Evolutionary conservation across 1,140 invertebrate species (phyloP), one percentile per base, ranked within the genome.

Genomic region (Eupeodes corollae): DNA sequence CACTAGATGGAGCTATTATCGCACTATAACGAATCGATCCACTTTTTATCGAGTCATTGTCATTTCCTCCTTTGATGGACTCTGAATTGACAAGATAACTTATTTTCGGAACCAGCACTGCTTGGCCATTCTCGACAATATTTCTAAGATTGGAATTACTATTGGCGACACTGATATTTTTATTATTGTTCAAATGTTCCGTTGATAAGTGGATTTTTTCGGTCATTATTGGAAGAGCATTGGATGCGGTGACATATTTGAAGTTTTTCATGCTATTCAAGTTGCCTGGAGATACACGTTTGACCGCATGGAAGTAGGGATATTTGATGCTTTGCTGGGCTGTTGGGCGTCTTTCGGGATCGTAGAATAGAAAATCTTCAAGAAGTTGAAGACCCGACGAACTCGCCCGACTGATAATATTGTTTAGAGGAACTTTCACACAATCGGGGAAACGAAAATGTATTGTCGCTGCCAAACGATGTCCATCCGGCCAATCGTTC

Each of bases 371-470:
- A 74, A 97, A 79, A 51, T 91, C 84, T 56, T 85, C 80, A 61
- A 99, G 81, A 35, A 99, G 65, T 54, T 83, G 77, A 19, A 98
- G 76, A 2, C 84, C 91, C 14, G 93, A 83, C 41, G 79, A 71
- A 64, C 86, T 84, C 10, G 90, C 88, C 58, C 90, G 85, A 2
- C 86, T 83, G 46, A 99, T 85, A 10, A 96, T 71, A 41, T 83
- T 78, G 46, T 79, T 76, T 18, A 99, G 72, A 11, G 85, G 80
- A 15, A 88, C 88, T 57, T 81, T 78, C 0, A 76, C 76, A 57
- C 90, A 86, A 57, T 88, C 83, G 6, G 95, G 95, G 73, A 98
- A 99, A 50, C 89, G 88, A 62, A 99, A 98, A 58, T 98, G 96
- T 79, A 99, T 92, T 34, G 84, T 83, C 3, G 85, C 77, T 0